Conservation (phyloP, 2,113 vertebrate species). For the Phodopus roborovskii region DNA sequence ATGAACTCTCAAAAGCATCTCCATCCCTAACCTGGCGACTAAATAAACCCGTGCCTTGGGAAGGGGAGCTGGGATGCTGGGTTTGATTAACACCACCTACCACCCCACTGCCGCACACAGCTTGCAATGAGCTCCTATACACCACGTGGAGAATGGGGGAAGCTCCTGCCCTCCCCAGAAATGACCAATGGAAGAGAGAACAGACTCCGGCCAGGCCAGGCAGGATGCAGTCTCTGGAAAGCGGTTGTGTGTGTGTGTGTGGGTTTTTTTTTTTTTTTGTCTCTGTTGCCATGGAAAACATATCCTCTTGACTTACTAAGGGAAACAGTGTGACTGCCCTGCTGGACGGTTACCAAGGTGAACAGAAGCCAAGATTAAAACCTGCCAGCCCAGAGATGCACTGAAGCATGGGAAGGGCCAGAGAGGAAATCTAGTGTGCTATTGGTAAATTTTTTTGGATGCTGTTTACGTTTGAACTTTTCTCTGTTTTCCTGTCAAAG, state of each 20-base stretch:
- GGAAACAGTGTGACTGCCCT: slow-evolving; percentile 50
- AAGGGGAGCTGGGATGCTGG: neutral
- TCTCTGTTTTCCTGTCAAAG: slow-evolving; percentile 89
- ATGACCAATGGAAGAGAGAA: slow-evolving; percentile 78
- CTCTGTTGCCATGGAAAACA: slow-evolving; percentile 77
- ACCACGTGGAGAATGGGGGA: slow-evolving; percentile 9
- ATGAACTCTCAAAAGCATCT: neutral
- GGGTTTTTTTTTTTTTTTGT: slow-evolving; percentile 65
- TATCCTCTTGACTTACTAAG: slow-evolving; percentile 75
- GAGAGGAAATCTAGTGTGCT: slow-evolving; percentile 85
- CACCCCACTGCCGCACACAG: neutral
- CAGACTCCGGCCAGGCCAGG: slow-evolving; percentile 56
- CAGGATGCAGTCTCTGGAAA: slow-evolving; percentile 76
- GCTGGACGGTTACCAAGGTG: slow-evolving; percentile 78
- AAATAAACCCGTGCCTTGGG: neutral
- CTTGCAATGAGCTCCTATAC: slow-evolving; percentile 26
- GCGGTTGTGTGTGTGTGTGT: slow-evolving; percentile 76
- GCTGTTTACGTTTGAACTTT: slow-evolving; percentile 90
- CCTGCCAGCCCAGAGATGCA: slow-evolving; percentile 71
- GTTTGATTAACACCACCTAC: neutral
- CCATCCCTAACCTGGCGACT: neutral
- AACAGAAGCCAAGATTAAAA: slow-evolving; percentile 75
- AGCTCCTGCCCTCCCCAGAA: slow-evolving; percentile 65
- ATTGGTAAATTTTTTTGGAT: slow-evolving; percentile 89
- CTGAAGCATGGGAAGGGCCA: slow-evolving; percentile 60